Base-by-base conservation (phyloP, 92 coral and sea anemone genomes). In the Phenganax stokvisi region DNA sequence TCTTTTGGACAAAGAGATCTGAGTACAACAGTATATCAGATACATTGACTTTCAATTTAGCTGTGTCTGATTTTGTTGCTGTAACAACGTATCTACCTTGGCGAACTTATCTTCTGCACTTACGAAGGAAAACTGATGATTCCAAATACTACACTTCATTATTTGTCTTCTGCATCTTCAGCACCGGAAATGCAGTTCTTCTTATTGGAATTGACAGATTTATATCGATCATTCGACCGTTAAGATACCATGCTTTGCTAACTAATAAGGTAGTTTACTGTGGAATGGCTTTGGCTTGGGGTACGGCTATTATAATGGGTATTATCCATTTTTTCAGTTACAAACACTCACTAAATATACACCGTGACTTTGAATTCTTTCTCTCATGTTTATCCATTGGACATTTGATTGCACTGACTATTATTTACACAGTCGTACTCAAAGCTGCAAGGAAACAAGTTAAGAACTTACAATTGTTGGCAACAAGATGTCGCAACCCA, bases 181-280 rank as follows among this genome's bases (percentile, higher is more conserved):
- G 47, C 54, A 47, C 69, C 60, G 69, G 30, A 30, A 76, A 76
- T 55, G 81, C 81, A 5, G 20, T 76, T 13, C 17, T 59, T 13
- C 55, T 64, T 54, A 25, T 76, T 58, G 31, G 69, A 30, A 13
- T 76, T n/a, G 81, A 76, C 17, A 31, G 81, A 76, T 76, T 76
- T 54, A 6, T 76, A 12, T 67, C 81, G 17, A 64, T 76, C 47
- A 64, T 56, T 44, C 66, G 66, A 20, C 64, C 64, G 25, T 59
- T 76, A 11, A 61, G 81, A 54, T 76, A 76, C 60, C 81, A 13
- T 57, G 53, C 51, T 44, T 44, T 76, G 54, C 54, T 60, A 10
- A 60, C 68, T 57, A 54, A 70, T 15, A 76, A 30, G 15, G 54
- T 44, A 31, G 54, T 52, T 37, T 57, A 31, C 28, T 13, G 57